A percentile compares a stretch with the other conserved stretches of the same genome.
These are phyloP conservation scores for Diploscapter pachys DNA, from an alignment of 1,140 invertebrate species.

Conservation along the genomic window DNA sequence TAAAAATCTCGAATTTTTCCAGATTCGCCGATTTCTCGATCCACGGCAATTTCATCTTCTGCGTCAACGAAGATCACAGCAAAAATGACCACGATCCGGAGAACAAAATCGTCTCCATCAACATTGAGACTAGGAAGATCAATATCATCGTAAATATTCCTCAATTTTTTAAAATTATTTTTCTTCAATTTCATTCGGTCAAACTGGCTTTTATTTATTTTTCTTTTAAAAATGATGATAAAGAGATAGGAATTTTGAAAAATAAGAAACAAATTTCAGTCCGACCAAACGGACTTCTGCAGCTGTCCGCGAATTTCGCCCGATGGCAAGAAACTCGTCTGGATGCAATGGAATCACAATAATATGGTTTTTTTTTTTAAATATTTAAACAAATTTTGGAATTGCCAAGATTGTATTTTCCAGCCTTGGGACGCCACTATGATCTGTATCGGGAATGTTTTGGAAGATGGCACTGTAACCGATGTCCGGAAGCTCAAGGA, in stretches of 20 bases:
- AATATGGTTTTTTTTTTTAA: slow-evolving; percentile 60
- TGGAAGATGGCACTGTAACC: slow-evolving; percentile 11
- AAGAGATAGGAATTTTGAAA: not conserved
- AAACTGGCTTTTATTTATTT: no score
- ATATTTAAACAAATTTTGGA: slow-evolving; percentile 23
- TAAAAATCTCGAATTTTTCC: not conserved
- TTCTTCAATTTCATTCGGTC: no score
- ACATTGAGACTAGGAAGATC: slow-evolving; percentile 11
- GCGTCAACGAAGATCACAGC: slow-evolving; percentile 26
- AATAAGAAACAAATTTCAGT: slow-evolving; percentile 8
- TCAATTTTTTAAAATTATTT: not conserved
- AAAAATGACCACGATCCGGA: slow-evolving; percentile 2
- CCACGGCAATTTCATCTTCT: slow-evolving; percentile 12
- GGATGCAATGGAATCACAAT: slow-evolving; percentile 61
- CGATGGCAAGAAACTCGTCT: slow-evolving; percentile 59
- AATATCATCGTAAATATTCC: slow-evolving; percentile 7
- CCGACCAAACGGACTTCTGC: slow-evolving; percentile 58
- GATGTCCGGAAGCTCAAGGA: slow-evolving; percentile 12
- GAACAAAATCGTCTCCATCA: slow-evolving; percentile 25
- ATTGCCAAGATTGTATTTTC: slow-evolving; percentile 12
- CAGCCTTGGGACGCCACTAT: slow-evolving; percentile 61
- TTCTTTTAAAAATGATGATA: not conserved
- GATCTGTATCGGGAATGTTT: slow-evolving; percentile 42
- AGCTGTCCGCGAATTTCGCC: slow-evolving; percentile 55
- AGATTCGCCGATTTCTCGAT: slow-evolving; percentile 28